phyloP scores from a whole-genome alignment of 1,140 invertebrate genomes.

The Ceratina japonica region DNA sequence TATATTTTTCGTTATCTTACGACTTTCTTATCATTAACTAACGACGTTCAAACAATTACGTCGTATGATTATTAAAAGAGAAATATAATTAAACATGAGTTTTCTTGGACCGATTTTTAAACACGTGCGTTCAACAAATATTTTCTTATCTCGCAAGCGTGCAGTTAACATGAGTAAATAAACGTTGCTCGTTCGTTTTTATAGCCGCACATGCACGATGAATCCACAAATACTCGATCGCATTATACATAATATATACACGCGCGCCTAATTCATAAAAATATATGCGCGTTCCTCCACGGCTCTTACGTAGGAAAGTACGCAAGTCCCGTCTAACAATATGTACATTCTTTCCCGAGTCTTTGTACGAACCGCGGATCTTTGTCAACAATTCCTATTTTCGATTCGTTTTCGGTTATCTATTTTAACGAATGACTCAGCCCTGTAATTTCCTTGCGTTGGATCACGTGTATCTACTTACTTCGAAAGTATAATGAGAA shows the following conservation, averaged over 20 bases:
- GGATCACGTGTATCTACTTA: too few relatives aligned
- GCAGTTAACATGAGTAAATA: not conserved
- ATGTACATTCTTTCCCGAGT: too few relatives aligned
- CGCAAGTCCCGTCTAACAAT: too few relatives aligned
- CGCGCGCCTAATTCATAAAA: not conserved
- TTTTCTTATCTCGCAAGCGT: constrained; percentile 1
- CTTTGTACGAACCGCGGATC: too few relatives aligned
- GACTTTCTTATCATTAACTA: too few relatives aligned
- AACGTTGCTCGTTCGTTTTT: not conserved
- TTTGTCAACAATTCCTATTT: not conserved
- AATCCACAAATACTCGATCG: not conserved
- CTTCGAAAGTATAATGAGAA: not conserved
- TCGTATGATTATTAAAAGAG: too few relatives aligned
- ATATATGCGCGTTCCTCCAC: too few relatives aligned
- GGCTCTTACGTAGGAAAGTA: too few relatives aligned
- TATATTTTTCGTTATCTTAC: too few relatives aligned
- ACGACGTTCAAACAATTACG: too few relatives aligned
- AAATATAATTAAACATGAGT: too few relatives aligned
- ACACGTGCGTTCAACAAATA: constrained; percentile 1
- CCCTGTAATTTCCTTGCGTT: not conserved
- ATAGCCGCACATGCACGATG: too few relatives aligned
- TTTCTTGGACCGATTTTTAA: not conserved
- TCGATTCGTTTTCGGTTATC: not conserved
- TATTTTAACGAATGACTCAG: not conserved
- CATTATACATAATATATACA: not conserved